Percentiles rank a stretch among this genome's conserved stretches.
phyloP scores from a whole-genome alignment of 2,888 invertebrate species.

The Gymnosoma rotundatum region DNA sequence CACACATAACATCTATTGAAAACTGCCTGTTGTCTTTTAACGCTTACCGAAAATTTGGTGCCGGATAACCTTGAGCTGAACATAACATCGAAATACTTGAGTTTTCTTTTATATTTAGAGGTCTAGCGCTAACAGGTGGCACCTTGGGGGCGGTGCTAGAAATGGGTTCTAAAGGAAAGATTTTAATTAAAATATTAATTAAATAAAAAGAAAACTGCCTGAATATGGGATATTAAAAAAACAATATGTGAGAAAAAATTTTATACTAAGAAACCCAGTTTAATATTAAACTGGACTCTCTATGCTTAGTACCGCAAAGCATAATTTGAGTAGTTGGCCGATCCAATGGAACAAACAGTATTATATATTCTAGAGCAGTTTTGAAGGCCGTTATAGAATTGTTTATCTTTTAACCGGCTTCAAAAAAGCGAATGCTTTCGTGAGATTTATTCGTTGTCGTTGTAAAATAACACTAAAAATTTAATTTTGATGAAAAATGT shows the following conservation, averaged over 20 bases:
- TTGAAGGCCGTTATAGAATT: too few relatives aligned
- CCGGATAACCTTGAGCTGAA: constrained; percentile 90
- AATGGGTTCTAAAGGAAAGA: constrained; percentile 83
- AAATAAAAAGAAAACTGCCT: constrained; percentile 44
- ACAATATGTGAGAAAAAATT: background rate
- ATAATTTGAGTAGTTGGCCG: too few relatives aligned
- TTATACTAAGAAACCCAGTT: too few relatives aligned
- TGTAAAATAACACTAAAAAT: too few relatives aligned
- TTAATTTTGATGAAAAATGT: too few relatives aligned
- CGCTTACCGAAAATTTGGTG: constrained; percentile 87
- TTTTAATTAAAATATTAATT: background rate
- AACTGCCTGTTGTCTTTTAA: constrained; percentile 65
- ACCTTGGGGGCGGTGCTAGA: constrained; percentile 84
- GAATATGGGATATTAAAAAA: constrained; percentile 36
- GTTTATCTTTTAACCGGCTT: too few relatives aligned
- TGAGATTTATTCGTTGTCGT: too few relatives aligned
- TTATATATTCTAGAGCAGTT: too few relatives aligned
- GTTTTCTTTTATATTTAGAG: constrained; percentile 80
- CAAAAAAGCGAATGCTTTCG: too few relatives aligned
- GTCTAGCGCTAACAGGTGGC: constrained; percentile 82
- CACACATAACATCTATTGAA: constrained; percentile 18
- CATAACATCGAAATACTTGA: constrained; percentile 86
- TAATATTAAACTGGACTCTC: too few relatives aligned
- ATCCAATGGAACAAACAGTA: too few relatives aligned
- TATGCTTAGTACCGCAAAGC: too few relatives aligned